phyloP scores from a whole-genome alignment of 1,140 invertebrate genomes.

The Habropoda laboriosa region DNA sequence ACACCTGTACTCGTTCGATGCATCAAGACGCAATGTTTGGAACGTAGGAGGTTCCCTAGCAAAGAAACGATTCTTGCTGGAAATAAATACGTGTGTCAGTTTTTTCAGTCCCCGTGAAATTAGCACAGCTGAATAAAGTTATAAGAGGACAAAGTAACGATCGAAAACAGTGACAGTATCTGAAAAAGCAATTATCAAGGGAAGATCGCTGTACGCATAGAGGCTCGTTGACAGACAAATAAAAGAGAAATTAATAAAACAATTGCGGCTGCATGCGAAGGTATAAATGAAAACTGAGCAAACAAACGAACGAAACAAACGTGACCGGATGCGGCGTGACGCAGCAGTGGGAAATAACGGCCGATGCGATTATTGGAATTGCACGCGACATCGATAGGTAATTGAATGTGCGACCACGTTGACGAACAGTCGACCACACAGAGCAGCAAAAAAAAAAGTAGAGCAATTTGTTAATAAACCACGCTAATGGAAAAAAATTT shows the following conservation, averaged over 20 bases:
- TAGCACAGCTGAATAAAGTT: too few species aligned
- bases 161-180: too few species aligned
- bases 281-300: neutral
- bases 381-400: neutral
- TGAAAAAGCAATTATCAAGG: too few species aligned
- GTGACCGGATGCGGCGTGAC: too few species aligned
- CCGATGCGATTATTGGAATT: neutral
- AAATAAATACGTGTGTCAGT: conserved; percentile 4
- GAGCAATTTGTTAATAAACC: too few species aligned
- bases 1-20: neutral
- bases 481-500: neutral
- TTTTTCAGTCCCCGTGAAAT: too few species aligned
- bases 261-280: neutral
- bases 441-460: too few species aligned
- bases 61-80: neutral
- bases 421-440: too few species aligned
- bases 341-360: neutral
- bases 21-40: neutral
- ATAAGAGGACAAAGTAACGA: too few species aligned
- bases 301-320: neutral
- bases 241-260: neutral
- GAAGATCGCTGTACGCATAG: neutral
- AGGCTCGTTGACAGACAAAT: neutral
- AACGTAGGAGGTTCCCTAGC: neutral
- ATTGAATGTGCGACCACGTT: neutral